Evolutionary conservation across 1,140 invertebrate species (phyloP).

Genomic region (Scaptodrosophila lebanonensis): DNA sequence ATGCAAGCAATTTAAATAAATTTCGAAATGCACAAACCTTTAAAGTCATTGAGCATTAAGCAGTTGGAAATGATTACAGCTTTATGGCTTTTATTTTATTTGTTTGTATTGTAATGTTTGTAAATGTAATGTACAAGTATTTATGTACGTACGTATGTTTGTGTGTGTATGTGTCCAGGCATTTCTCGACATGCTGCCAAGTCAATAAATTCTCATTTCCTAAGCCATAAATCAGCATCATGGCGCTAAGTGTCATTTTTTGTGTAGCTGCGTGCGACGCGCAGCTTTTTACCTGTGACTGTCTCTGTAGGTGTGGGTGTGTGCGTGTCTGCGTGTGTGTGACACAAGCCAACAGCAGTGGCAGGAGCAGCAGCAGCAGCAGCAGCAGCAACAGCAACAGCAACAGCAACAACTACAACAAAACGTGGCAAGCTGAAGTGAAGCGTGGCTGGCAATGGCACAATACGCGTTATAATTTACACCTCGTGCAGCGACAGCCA

Average conservation of each 20-base stretch:
- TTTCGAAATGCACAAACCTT: too few species aligned
- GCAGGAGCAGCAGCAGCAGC: slow-evolving; percentile 36
- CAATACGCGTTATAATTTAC: slow-evolving; percentile 73
- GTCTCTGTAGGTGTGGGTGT: too few species aligned
- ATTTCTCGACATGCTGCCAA: slow-evolving; percentile 63
- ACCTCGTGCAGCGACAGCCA: slow-evolving; percentile 50
- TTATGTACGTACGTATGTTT: too few species aligned
- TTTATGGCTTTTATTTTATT: too few species aligned
- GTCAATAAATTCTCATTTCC: slow-evolving; percentile 75
- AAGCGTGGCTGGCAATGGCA: slow-evolving; percentile 40
- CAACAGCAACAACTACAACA: slow-evolving; percentile 7
- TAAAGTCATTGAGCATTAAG: too few species aligned
- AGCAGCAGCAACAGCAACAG: slow-evolving; percentile 35
- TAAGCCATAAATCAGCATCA: slow-evolving; percentile 75
- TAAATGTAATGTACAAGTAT: too few species aligned
- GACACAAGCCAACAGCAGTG: background rate
- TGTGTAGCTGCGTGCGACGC: slow-evolving; percentile 62
- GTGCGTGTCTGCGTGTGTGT: too few species aligned
- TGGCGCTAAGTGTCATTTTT: slow-evolving; percentile 74
- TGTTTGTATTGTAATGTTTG: too few species aligned
- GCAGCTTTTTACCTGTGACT: slow-evolving; percentile 67
- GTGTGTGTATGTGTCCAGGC: too few species aligned
- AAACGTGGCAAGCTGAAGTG: slow-evolving; percentile 20
- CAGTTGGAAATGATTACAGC: too few species aligned
- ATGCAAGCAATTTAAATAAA: too few species aligned